Base-by-base conservation (phyloP, 1,140 invertebrate genomes). In the Brachionus angularis region DNA sequence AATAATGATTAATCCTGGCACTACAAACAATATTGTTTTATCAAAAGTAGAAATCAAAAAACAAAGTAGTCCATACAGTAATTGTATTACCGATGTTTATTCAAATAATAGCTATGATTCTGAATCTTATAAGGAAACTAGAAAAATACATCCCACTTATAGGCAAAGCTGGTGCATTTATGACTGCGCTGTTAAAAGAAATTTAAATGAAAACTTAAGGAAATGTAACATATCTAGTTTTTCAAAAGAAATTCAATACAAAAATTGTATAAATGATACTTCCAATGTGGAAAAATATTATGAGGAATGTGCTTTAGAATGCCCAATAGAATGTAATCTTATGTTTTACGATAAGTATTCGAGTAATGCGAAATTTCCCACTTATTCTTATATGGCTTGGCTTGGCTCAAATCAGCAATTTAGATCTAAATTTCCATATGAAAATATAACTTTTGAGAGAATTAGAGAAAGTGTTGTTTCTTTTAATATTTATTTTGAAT, bases 281-380 rank as follows among this genome's bases (percentile, higher is more conserved):
- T 31, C 36, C 3, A 58, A 58, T 39, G 12, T 58, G 3, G 39
- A 31, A 33, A 39, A 58, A 14, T 23, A 39, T 58, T 58, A 58
- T 42, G 18, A 8, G 3, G 16, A 12, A 3, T 58, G 53, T 39
- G 21, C 25, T 10, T 3, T 5, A 2, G 27, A 67, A 29, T 67
- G 62, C 16, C 62, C 62, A n/a, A 25, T 29, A 14, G 62, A 67
- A 67, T 67, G 62, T 25, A 42, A 67, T 21, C n/a, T 29, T 34
- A 12, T 27, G 18, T 31, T n/a, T 47, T 67, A 47, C 47, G 33
- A 42, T 18, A 47, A 25, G 21, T 10, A 5, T n/a, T 47, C 18
- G 16, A 47, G n/a, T 25, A 29, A 8, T 4, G 25, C 62, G 36
- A 27, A 18, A 16, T 67, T 33, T 67, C 62, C 62, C 2, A 67